These are phyloP conservation scores for Ruditapes philippinarum DNA, from an alignment of 1,140 invertebrate species.

Conservation along the genomic window DNA sequence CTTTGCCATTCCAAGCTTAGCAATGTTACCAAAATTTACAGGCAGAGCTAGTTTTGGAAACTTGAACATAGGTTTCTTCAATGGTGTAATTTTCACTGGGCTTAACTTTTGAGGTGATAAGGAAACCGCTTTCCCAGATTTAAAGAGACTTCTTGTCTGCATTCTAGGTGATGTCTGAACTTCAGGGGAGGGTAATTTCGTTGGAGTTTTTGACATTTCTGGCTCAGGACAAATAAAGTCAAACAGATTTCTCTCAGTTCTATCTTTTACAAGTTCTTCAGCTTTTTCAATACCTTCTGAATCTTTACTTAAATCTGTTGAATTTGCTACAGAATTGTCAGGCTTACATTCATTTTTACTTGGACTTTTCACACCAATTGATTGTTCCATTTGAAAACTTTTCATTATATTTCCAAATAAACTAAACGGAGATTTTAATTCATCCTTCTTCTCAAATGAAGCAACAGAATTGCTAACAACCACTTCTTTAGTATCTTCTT, in stretches of 20 bases:
- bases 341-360: neutral
- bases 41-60: slow-evolving; percentile 52
- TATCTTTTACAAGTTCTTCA: neutral
- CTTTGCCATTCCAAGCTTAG: slow-evolving; percentile 57
- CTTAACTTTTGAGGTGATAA: neutral
- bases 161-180: neutral
- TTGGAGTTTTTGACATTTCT: neutral
- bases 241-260: slow-evolving; percentile 46
- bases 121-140: neutral
- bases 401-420: slow-evolving; percentile 55
- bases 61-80: slow-evolving; percentile 64
- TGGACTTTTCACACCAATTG: neutral
- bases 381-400: slow-evolving; percentile 9
- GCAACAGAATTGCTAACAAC: neutral
- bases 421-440: neutral
- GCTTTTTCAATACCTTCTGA: neutral
- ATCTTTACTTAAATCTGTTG: neutral
- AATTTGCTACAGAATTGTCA: neutral
- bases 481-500: neutral
- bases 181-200: neutral
- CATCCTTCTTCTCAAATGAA: neutral
- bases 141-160: slow-evolving; percentile 1
- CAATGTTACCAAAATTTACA: slow-evolving; percentile 59
- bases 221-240: slow-evolving; percentile 48
- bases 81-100: neutral